Evolutionary conservation across 2,797 vertebrate species (phyloP).

Genomic region (Diceros bicornis): DNA sequence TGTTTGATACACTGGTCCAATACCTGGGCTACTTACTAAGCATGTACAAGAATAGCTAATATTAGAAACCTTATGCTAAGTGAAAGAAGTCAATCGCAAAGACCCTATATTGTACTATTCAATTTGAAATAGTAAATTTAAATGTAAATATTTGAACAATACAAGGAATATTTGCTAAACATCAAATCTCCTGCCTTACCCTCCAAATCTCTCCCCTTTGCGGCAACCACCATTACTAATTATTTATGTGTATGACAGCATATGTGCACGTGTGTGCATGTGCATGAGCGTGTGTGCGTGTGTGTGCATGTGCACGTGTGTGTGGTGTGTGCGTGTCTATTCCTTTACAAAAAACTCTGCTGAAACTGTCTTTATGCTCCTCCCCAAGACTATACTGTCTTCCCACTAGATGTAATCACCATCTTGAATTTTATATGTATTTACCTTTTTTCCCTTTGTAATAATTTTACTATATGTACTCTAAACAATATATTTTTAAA

Average conservation of each 20-base stretch:
- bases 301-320: no score
- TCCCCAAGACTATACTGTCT: not conserved
- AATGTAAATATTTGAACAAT: not conserved
- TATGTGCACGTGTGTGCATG: not conserved
- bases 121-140: no score
- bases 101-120: not conserved
- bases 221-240: accelerated
- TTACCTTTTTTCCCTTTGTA: not conserved
- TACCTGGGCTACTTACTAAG: not conserved
- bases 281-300: no score
- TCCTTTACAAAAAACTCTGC: not conserved
- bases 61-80: not conserved
- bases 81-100: not conserved
- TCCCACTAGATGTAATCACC: not conserved
- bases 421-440: not conserved
- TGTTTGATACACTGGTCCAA: not conserved
- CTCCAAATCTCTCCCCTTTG: not conserved
- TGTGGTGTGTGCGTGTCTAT: no score
- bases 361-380: not conserved
- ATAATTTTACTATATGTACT: not conserved
- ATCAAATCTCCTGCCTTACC: not conserved
- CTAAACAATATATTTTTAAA: not conserved
- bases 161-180: not conserved
- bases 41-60: not conserved
- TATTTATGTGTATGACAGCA: not conserved